Evolutionary conservation across 2,113 vertebrate species (phyloP).

Genomic region (Fregata magnificens): DNA sequence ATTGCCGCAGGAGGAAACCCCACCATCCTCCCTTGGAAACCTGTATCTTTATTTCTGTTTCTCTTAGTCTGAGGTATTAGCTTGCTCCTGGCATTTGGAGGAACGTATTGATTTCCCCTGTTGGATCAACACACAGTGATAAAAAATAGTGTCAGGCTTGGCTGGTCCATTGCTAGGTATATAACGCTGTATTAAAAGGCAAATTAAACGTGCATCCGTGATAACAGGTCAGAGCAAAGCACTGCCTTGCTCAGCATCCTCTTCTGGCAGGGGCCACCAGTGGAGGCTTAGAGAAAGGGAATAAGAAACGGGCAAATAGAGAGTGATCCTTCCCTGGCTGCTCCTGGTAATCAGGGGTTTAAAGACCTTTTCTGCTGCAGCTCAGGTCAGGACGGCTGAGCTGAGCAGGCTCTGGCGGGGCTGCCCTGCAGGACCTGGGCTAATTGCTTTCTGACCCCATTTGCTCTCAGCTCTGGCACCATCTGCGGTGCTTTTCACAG

Average conservation of each 20-base stretch:
- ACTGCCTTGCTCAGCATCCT: not conserved
- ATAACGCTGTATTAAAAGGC: not conserved
- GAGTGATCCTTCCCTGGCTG: not conserved
- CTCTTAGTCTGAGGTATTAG: not conserved
- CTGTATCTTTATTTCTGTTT: not conserved
- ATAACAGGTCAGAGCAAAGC: not conserved
- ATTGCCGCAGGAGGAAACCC: not conserved
- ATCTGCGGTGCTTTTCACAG: not conserved
- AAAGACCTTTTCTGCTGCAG: not conserved
- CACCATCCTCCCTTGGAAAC: not conserved
- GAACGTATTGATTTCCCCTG: not conserved
- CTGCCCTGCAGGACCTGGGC: not conserved
- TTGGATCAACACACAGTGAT: not conserved
- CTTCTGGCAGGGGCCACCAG: not conserved
- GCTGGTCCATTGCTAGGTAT: not conserved
- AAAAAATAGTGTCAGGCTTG: not conserved
- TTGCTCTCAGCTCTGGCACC: not conserved
- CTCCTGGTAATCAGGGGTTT: not conserved
- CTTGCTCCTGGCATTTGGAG: not conserved
- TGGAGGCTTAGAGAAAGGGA: not conserved
- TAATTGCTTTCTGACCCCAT: not conserved
- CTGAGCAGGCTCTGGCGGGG: fast-evolving
- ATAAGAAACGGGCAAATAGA: not conserved
- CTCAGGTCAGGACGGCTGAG: fast-evolving
- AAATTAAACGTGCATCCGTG: not conserved